Percentiles rank a stretch among this genome's conserved stretches.
Evolutionary conservation across 1,140 invertebrate genomes (phyloP).

Genomic region (Pogonomyrmex californicus): DNA sequence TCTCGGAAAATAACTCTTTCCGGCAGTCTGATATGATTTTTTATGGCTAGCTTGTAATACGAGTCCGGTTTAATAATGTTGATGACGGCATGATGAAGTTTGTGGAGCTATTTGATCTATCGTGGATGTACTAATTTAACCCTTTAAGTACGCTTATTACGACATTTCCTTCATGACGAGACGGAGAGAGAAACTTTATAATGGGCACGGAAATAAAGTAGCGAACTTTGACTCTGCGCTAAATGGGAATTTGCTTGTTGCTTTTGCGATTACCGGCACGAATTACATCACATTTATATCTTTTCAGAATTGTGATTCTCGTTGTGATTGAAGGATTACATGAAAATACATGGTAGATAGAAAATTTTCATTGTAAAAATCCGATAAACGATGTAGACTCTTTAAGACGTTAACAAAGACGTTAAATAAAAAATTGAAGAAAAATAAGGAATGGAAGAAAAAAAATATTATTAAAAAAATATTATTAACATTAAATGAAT

Average conservation of each 20-base stretch:
- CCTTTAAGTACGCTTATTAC: conserved; percentile 40
- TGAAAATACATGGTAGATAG: background rate
- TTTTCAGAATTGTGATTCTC: background rate
- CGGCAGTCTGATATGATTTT: background rate
- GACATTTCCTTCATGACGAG: conserved; percentile 29
- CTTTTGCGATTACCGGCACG: background rate
- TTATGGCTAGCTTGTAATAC: background rate
- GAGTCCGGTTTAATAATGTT: conserved; percentile 26
- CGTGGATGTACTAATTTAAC: conserved; percentile 21
- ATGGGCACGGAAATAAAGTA: conserved; percentile 39
- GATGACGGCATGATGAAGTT: conserved; percentile 17
- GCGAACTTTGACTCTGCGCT: background rate
- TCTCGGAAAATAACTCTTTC: background rate
- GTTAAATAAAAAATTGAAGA: conserved; percentile 4
- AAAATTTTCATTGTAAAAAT: background rate
- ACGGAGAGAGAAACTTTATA: conserved; percentile 35
- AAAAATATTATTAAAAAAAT: conserved; percentile 3
- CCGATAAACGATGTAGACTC: background rate
- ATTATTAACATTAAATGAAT: background rate
- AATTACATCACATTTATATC: conserved; percentile 1
- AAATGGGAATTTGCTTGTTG: conserved; percentile 14
- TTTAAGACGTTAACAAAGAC: background rate
- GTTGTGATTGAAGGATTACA: background rate
- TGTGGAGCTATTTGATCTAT: conserved; percentile 8
- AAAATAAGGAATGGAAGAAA: no score